These are phyloP conservation scores for Xenopus petersii DNA, from an alignment of 2,797 vertebrate species.

Conservation along the genomic window DNA sequence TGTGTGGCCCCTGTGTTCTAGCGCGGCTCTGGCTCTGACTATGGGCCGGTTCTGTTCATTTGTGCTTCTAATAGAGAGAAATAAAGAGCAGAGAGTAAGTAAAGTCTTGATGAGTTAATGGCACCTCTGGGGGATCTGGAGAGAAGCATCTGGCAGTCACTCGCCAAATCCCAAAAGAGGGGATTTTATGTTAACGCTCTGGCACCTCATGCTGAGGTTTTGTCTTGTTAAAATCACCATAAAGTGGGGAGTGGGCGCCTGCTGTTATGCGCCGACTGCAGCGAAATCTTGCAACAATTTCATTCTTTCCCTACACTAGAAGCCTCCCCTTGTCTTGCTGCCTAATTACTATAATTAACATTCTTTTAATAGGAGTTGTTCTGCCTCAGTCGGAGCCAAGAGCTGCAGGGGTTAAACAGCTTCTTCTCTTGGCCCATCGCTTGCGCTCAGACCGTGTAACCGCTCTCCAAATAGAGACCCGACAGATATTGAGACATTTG, in stretches of 20 bases:
- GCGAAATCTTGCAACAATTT: constrained; percentile 20
- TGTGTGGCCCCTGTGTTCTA: too few relatives aligned
- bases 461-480: background rate
- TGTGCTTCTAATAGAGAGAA: background rate
- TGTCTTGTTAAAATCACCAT: constrained; percentile 40
- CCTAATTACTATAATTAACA: background rate
- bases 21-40: too few relatives aligned
- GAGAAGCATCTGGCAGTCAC: constrained; percentile 54
- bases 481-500: constrained; percentile 1
- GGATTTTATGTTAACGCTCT: constrained; percentile 50
- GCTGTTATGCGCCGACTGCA: constrained; percentile 36
- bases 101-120: constrained; percentile 55
- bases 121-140: constrained; percentile 58
- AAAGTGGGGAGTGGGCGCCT: constrained; percentile 42
- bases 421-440: background rate
- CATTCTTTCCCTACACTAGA: background rate
- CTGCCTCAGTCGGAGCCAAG: too few relatives aligned
- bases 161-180: constrained; percentile 56
- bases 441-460: constrained; percentile 2
- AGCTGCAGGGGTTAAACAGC: constrained; percentile 8
- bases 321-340: background rate
- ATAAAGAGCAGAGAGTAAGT: background rate
- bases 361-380: background rate
- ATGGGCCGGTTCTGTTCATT: too few relatives aligned
- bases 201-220: constrained; percentile 52